Percentiles rank a stretch among this genome's conserved stretches.
phyloP scores from a whole-genome alignment of 2,113 vertebrate genomes.

The Passer montanus region DNA sequence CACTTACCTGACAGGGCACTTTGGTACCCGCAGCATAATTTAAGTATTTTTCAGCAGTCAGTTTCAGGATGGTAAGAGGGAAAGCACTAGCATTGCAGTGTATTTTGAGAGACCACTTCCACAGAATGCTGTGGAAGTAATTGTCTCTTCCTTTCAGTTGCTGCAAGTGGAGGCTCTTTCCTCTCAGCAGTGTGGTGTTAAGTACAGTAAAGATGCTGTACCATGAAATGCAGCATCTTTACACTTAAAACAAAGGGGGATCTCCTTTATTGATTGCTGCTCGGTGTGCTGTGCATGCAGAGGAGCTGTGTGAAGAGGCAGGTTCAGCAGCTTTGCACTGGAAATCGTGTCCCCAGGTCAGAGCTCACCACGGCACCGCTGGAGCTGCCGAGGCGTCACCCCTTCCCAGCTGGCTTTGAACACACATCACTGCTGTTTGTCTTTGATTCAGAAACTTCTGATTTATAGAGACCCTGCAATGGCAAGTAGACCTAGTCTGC shows the following conservation, averaged over 20 bases:
- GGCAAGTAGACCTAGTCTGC: background rate
- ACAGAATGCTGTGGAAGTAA: background rate
- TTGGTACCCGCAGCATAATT: background rate
- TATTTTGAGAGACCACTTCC: background rate
- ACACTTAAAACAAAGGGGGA: background rate
- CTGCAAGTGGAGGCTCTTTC: background rate
- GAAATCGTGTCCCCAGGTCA: background rate
- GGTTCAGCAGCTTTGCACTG: background rate
- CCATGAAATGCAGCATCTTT: background rate
- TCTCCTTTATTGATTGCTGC: background rate
- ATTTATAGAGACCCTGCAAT: background rate
- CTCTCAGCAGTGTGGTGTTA: background rate
- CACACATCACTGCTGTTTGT: background rate
- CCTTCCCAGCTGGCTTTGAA: background rate
- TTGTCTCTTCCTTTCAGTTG: background rate
- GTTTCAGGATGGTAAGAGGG: background rate
- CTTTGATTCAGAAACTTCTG: background rate
- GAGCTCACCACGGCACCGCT: background rate
- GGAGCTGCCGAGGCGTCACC: background rate
- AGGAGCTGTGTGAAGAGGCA: background rate
- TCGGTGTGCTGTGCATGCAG: background rate
- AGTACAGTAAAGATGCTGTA: background rate
- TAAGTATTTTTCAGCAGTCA: background rate
- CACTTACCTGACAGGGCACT: background rate
- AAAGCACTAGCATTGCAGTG: background rate